These are phyloP conservation scores for Podarcis lilfordi DNA, from an alignment of 2,797 vertebrate species.

Conservation along the genomic window DNA sequence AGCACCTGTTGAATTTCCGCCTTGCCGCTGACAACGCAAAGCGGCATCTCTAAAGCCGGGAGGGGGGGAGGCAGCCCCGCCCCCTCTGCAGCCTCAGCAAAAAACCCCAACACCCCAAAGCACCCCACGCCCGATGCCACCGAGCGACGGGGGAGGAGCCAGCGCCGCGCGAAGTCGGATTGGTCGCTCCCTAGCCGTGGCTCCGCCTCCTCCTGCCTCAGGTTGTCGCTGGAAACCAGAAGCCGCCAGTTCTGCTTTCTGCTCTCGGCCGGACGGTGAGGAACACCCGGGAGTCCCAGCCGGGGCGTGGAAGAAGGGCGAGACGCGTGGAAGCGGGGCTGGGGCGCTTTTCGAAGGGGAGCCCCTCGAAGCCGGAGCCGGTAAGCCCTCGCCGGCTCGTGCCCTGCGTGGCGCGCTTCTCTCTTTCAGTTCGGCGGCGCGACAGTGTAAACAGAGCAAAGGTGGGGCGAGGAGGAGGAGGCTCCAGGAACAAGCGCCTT, in stretches of 20 bases:
- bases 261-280: not conserved
- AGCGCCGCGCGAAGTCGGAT: slow-evolving; percentile 11
- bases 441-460: not conserved
- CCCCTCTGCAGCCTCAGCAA: not conserved
- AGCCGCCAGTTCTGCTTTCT: slow-evolving; percentile 9
- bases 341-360: not conserved
- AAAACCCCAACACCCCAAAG: too few relatives aligned
- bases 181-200: not conserved
- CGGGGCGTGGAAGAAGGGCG: not conserved
- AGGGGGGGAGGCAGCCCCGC: not conserved
- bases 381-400: not conserved
- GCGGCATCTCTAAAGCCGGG: not conserved
- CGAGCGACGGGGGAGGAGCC: slow-evolving; percentile 44
- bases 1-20: slow-evolving; percentile 13
- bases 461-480: not conserved
- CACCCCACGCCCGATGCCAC: slow-evolving; percentile 20
- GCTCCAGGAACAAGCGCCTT: not conserved
- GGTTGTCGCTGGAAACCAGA: slow-evolving; percentile 12
- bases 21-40: not conserved
- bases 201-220: slow-evolving; percentile 6
- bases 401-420: accelerated
- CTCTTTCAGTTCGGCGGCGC: not conserved
- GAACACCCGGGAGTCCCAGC: slow-evolving; percentile 29
- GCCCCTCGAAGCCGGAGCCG: too few relatives aligned
- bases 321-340: not conserved